Evolutionary conservation across 2,113 vertebrate genomes (phyloP).

Genomic region (Struthidea cinerea): DNA sequence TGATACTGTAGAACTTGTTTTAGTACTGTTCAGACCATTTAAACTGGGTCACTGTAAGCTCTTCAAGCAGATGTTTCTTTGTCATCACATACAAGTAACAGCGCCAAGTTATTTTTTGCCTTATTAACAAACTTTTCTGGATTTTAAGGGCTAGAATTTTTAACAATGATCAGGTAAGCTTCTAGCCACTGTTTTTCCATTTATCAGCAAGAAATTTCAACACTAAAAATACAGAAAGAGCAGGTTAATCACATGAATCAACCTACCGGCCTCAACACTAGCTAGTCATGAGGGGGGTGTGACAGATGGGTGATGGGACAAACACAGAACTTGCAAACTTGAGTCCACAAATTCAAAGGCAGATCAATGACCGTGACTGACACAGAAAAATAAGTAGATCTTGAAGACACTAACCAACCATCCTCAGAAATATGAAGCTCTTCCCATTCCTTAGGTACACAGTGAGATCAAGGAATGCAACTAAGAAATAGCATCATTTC

Average conservation of each 20-base stretch:
- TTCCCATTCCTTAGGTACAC: background rate
- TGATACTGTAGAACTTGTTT: background rate
- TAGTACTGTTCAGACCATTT: background rate
- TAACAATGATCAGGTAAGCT: background rate
- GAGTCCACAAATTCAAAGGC: background rate
- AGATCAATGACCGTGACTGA: background rate
- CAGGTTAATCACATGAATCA: background rate
- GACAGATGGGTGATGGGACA: background rate
- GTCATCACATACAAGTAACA: background rate
- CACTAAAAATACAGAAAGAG: background rate
- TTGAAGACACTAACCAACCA: background rate
- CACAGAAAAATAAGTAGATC: background rate
- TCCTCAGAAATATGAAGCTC: background rate
- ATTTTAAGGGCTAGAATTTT: background rate
- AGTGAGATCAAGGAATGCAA: background rate
- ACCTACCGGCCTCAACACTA: background rate
- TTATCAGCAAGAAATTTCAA: background rate
- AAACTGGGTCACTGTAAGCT: background rate
- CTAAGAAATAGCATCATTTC: background rate
- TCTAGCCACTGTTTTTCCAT: background rate
- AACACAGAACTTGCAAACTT: background rate
- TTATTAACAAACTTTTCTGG: background rate
- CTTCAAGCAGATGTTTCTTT: constrained; percentile 17
- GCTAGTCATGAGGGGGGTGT: fast-evolving
- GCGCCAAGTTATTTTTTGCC: background rate